Evolutionary conservation across 2,113 vertebrate genomes (phyloP).

Genomic region (Microcebus griseorufus): DNA sequence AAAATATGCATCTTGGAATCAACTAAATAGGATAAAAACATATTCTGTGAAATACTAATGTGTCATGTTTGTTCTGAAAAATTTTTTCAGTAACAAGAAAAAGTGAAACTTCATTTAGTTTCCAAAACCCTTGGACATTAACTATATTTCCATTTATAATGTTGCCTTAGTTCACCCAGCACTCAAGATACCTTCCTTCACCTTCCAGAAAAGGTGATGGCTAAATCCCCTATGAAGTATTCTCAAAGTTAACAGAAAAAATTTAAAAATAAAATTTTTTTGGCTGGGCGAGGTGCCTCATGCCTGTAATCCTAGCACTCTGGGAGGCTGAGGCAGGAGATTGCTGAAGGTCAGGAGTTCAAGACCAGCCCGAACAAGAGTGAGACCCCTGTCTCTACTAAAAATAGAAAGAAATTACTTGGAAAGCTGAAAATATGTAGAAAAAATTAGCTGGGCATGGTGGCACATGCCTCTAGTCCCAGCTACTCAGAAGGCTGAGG

Average conservation of each 20-base stretch:
- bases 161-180: neutral
- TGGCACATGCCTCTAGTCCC: neutral
- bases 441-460: neutral
- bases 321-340: neutral
- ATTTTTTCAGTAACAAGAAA: neutral
- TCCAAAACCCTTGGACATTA: neutral
- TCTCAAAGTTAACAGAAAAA: slow-evolving; percentile 12
- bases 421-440: too few species aligned
- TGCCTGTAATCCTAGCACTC: neutral
- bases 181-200: slow-evolving; percentile 4
- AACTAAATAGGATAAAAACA: neutral
- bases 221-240: neutral
- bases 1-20: slow-evolving; percentile 18
- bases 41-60: neutral
- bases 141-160: slow-evolving; percentile 26
- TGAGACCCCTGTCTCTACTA: neutral
- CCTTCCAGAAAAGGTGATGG: slow-evolving; percentile 11
- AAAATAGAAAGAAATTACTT: too few species aligned
- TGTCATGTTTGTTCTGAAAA: neutral
- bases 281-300: neutral
- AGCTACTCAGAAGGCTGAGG: neutral
- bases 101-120: neutral
- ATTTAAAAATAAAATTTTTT: neutral
- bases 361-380: neutral
- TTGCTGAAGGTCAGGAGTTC: neutral